These are phyloP conservation scores for Euura saliciscinereae DNA, from an alignment of 1,140 invertebrate species.

Conservation along the genomic window DNA sequence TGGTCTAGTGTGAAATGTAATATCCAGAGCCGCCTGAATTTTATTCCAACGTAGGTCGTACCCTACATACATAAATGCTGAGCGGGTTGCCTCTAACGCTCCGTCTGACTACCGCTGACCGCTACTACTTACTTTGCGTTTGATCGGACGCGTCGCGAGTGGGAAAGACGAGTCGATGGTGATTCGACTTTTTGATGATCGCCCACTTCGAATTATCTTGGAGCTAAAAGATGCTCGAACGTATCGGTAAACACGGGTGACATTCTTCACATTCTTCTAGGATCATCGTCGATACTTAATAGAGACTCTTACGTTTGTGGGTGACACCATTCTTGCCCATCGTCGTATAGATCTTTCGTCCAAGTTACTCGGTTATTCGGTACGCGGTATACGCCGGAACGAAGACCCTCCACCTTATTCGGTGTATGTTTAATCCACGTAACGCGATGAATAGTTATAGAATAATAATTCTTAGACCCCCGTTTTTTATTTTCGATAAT, in stretches of 20 bases:
- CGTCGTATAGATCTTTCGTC: neutral
- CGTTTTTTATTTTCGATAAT: too few species aligned
- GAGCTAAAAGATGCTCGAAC: neutral
- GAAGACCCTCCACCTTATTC: conserved; percentile 11
- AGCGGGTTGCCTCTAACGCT: neutral
- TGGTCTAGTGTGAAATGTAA: neutral
- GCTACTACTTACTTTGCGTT: neutral
- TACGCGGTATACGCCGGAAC: neutral
- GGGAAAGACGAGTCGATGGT: too few species aligned
- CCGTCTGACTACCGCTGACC: neutral
- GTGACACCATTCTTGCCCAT: neutral
- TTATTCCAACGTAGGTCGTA: conserved; percentile 1
- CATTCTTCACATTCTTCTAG: neutral
- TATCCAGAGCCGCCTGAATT: neutral
- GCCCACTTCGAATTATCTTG: neutral
- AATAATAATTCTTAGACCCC: too few species aligned
- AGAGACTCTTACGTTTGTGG: conserved; percentile 4
- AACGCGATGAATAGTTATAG: too few species aligned
- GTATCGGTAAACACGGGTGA: neutral
- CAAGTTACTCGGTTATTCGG: neutral
- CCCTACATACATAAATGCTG: neutral
- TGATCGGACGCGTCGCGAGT: too few species aligned
- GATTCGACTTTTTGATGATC: neutral
- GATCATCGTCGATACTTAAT: neutral
- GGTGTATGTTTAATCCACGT: conserved; percentile 5